These are phyloP conservation scores for Aspidoscelis tigris DNA, from an alignment of 2,113 vertebrate species.

Conservation along the genomic window DNA sequence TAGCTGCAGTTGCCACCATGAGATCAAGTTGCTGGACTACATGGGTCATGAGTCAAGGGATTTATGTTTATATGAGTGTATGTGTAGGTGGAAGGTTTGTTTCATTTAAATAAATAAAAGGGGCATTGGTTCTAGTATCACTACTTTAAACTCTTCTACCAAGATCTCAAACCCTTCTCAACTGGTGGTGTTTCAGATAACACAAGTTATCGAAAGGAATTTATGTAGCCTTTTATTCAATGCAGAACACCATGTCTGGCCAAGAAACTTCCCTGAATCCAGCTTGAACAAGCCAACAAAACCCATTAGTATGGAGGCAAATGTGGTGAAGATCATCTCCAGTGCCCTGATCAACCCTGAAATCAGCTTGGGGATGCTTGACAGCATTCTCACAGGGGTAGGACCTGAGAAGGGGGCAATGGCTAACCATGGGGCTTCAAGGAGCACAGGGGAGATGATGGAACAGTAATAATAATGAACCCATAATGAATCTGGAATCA, in stretches of 20 bases:
- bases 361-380: not conserved
- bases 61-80: not conserved
- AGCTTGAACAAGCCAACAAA: not conserved
- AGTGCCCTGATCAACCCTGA: not conserved
- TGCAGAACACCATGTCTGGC: not conserved
- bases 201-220: not conserved
- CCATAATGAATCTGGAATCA: no score
- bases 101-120: not conserved
- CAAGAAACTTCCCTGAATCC: not conserved
- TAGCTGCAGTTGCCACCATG: not conserved
- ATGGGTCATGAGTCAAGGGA: no score
- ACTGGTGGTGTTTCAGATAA: not conserved
- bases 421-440: no score
- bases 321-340: not conserved
- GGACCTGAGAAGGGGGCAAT: not conserved
- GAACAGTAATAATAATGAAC: no score
- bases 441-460: no score
- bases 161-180: not conserved
- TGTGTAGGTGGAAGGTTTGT: not conserved
- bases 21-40: not conserved
- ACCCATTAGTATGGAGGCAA: not conserved
- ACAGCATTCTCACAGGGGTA: not conserved
- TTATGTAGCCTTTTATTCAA: not conserved
- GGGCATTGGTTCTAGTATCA: not conserved
- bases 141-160: not conserved